Evolutionary conservation across 1,140 invertebrate species (phyloP), one percentile per base, ranked within the genome.

Genomic region (Pinna nobilis): DNA sequence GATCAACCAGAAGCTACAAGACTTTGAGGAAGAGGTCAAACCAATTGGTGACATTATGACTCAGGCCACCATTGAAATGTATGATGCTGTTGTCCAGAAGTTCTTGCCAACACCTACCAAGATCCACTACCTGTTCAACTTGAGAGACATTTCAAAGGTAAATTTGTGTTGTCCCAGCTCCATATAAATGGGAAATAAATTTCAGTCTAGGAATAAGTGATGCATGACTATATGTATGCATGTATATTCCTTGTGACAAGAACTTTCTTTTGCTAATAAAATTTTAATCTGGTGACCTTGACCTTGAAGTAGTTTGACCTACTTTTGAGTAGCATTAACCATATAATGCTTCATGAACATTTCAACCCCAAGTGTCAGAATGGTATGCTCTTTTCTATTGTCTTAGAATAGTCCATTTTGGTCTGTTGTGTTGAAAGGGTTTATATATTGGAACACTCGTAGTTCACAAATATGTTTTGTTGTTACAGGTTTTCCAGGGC

Each of bases 121-220:
- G 86, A 95, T 95, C 80, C 95, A 97, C 87, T 97, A 96, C 79
- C 87, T 96, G 18, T 96, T 96, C 88, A 96, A 95, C 87, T 86
- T 97, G 71, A 90, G 94, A 76, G 95, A 96, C 84, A 95, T 97
- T 77, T 96, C 95, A 1, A 95, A 93, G 90, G 92, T 93, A 78
- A 51, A 63, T 30, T 7, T 33, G 15, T 59, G 18, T 28, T 23
- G n/a, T n/a, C n/a, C n/a, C n/a, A n/a, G n/a, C n/a, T n/a, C n/a
- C n/a, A n/a, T n/a, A n/a, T n/a, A n/a, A n/a, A n/a, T n/a, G n/a
- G n/a, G n/a, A n/a, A n/a, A n/a, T n/a, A n/a, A n/a, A n/a, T n/a
- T n/a, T n/a, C n/a, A n/a, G n/a, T n/a, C n/a, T n/a, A n/a, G n/a
- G n/a, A n/a, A n/a, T n/a, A n/a, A n/a, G n/a, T n/a, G n/a, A n/a